phyloP scores from a whole-genome alignment of 2,888 invertebrate genomes.

The Pachymerium ferrugineum region DNA sequence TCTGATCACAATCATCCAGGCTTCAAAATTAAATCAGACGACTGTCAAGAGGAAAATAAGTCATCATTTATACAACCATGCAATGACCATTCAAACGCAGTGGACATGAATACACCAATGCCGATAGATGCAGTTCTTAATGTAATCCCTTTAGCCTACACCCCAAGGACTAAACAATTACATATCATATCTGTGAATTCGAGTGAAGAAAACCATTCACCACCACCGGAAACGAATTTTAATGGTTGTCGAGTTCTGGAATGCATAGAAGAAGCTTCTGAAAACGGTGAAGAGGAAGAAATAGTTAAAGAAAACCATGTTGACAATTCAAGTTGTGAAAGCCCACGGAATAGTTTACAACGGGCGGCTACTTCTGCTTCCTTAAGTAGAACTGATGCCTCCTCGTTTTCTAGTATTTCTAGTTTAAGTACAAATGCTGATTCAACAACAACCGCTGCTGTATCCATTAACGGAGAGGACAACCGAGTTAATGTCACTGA shows the following conservation, averaged over 20 bases:
- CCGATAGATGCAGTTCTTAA: constrained; percentile 65
- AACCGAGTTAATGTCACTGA: constrained; percentile 37
- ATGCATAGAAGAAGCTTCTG: not conserved
- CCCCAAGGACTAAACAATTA: constrained; percentile 63
- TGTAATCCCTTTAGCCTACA: constrained; percentile 67
- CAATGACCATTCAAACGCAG: not conserved
- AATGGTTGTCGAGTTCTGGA: not conserved
- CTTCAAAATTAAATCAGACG: not conserved
- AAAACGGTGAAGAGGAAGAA: not conserved
- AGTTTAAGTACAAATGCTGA: constrained; percentile 38
- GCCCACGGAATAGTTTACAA: not conserved
- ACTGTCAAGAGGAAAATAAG: not conserved
- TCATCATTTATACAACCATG: not conserved
- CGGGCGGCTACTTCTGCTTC: not conserved
- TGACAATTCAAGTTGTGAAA: not conserved
- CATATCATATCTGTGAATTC: constrained; percentile 32
- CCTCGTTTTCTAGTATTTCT: constrained; percentile 39
- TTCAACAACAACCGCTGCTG: constrained; percentile 1
- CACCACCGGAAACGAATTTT: constrained; percentile 37
- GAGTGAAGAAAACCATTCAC: constrained; percentile 35
- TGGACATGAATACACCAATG: constrained; percentile 39
- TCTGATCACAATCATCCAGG: not conserved
- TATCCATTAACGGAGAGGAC: constrained; percentile 35
- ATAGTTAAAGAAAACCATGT: not conserved
- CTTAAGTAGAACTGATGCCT: constrained; percentile 35